Evolutionary conservation across 2,113 vertebrate species (phyloP).

Genomic region (Phylloscopus whistleri): DNA sequence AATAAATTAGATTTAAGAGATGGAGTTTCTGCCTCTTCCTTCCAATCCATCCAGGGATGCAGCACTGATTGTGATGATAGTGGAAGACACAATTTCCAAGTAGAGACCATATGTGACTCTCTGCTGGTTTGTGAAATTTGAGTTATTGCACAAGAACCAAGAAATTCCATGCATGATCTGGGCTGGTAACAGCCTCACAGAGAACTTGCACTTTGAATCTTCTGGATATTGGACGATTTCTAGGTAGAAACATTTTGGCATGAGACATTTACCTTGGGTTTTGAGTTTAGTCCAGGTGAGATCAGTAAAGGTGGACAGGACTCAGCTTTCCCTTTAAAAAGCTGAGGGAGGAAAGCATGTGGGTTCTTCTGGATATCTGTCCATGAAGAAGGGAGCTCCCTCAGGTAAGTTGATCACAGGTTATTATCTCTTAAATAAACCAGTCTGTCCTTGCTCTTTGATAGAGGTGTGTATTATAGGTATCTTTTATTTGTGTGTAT

Average conservation of each 20-base stretch:
- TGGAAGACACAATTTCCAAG: background rate
- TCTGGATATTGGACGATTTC: background rate
- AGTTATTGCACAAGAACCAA: background rate
- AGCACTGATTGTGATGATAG: background rate
- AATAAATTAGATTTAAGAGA: background rate
- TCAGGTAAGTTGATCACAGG: background rate
- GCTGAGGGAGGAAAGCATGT: accelerated
- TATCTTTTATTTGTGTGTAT: accelerated
- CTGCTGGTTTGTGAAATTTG: background rate
- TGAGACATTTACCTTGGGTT: background rate
- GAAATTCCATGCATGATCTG: background rate
- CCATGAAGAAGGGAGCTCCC: accelerated
- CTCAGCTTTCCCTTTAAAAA: background rate
- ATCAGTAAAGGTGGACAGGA: background rate
- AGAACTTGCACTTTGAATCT: background rate
- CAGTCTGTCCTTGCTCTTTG: background rate
- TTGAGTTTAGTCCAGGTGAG: background rate
- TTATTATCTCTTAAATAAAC: background rate
- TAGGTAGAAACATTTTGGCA: background rate
- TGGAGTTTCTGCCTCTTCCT: background rate
- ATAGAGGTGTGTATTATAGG: accelerated
- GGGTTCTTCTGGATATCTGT: accelerated
- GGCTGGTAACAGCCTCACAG: background rate
- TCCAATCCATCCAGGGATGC: background rate
- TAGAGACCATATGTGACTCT: background rate